These are phyloP conservation scores for Motacilla alba DNA, from an alignment of 2,113 vertebrate genomes.

Conservation along the genomic window DNA sequence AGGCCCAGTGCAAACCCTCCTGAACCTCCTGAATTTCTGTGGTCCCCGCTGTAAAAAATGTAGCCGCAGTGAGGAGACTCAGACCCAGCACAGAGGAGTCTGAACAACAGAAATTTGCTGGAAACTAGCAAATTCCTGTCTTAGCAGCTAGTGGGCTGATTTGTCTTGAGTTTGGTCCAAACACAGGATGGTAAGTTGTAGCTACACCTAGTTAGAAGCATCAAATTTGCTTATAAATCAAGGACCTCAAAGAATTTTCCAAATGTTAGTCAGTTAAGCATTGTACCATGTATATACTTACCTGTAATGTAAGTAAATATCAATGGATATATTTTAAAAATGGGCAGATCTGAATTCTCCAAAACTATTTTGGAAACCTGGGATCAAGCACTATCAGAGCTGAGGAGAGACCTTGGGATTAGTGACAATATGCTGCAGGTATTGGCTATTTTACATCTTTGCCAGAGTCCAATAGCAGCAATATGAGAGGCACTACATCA, in stretches of 20 bases:
- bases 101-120: background rate
- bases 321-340: background rate
- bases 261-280: background rate
- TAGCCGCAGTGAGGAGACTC: background rate
- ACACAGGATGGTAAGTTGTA: background rate
- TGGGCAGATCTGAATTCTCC: background rate
- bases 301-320: background rate
- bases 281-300: background rate
- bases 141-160: background rate
- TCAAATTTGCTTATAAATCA: background rate
- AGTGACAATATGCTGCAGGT: background rate
- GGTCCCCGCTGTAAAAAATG: background rate
- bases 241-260: background rate
- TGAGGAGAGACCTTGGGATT: background rate
- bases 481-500: background rate
- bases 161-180: background rate
- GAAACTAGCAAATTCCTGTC: background rate
- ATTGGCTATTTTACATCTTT: background rate
- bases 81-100: background rate
- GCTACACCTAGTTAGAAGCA: background rate
- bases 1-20: background rate
- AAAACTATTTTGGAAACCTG: background rate
- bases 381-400: background rate
- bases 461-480: background rate
- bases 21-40: background rate